Percentiles rank a stretch among this genome's conserved stretches.
Evolutionary conservation across 2,113 vertebrate species (phyloP).

Genomic region (Psophia crepitans): DNA sequence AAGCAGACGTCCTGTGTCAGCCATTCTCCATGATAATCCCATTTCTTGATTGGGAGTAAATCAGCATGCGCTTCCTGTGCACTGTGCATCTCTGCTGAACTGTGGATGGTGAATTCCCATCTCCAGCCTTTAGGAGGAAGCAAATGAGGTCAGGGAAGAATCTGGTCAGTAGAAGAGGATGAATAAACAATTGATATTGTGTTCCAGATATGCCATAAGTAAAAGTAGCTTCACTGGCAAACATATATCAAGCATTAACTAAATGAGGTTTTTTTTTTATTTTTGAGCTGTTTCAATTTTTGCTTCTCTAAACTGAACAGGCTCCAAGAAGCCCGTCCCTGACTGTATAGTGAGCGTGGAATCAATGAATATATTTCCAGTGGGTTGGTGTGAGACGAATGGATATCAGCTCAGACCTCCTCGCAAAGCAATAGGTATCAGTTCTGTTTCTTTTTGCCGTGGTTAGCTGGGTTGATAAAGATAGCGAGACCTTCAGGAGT

Average conservation of each 20-base stretch:
- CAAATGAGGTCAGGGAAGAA: neutral
- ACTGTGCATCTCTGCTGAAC: neutral
- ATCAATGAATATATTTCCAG: constrained; percentile 94
- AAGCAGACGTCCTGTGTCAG: neutral
- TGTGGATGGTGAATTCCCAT: neutral
- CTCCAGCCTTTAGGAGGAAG: neutral
- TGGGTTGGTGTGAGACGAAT: constrained; percentile 99
- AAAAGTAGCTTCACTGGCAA: neutral
- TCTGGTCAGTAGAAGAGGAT: neutral
- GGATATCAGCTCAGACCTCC: constrained; percentile 90
- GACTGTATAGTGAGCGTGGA: constrained; percentile 92
- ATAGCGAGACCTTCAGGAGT: neutral
- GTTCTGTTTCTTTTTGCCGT: neutral
- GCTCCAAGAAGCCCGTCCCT: constrained; percentile 87
- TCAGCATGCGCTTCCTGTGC: neutral
- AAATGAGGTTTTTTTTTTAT: neutral
- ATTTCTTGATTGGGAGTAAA: neutral
- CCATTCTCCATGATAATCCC: neutral
- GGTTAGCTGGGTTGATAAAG: neutral
- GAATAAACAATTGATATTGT: neutral
- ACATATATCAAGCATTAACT: neutral
- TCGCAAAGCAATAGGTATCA: constrained; percentile 85
- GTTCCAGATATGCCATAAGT: neutral
- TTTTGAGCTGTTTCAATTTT: neutral
- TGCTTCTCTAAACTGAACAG: constrained; percentile 68